Base-by-base conservation (phyloP, 2,113 vertebrate species). In the Octodon degus region DNA sequence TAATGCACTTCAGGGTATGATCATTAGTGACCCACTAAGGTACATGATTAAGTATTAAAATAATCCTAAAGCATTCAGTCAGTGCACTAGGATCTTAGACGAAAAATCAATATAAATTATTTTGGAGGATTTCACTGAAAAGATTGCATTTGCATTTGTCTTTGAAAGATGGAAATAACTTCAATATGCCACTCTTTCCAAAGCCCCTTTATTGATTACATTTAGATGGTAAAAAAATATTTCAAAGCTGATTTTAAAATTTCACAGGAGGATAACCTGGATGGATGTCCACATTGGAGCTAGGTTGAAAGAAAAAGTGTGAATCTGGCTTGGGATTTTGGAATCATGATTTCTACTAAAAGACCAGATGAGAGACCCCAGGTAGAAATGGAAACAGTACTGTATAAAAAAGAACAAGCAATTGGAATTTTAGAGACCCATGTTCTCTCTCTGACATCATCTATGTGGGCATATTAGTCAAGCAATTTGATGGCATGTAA, bases 21-120 rank as follows among this genome's bases (percentile, higher is more conserved):
- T 81, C 68, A 81, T 89, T 91, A 91, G 27, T 87, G 70, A 70
- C 9, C 60, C 25, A 70, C 6, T 85, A 90, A 93, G 34, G 91
- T 85, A 77, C 25, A 76, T 94, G 89, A 85, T 90, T 95, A 94
- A 53, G 11, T 91, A 93, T 90, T 53, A 81, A 47, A 95, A 92
- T 74, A 93, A 96, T 90, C 85, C 40, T 47, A 88, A 40, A 43
- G 27, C 27, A 85, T 17, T 81, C 25, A 93, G 9, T 86, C 80
- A 93, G 0, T 92, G 22, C 1, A 43, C 40, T 84, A 1, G 83
- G 53, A 94, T 89, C 96, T 91, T 50, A 74, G 30, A 91, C 27
- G 19, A 94, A 9, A 93, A 86, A 90, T 95, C 81, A 81, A 22
- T 89, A 74, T 95, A 65, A 95, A 86, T 65, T 96, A 89, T 72